These are phyloP conservation scores for Chymomyza amoena DNA, from an alignment of 2,888 invertebrate species.

Conservation along the genomic window DNA sequence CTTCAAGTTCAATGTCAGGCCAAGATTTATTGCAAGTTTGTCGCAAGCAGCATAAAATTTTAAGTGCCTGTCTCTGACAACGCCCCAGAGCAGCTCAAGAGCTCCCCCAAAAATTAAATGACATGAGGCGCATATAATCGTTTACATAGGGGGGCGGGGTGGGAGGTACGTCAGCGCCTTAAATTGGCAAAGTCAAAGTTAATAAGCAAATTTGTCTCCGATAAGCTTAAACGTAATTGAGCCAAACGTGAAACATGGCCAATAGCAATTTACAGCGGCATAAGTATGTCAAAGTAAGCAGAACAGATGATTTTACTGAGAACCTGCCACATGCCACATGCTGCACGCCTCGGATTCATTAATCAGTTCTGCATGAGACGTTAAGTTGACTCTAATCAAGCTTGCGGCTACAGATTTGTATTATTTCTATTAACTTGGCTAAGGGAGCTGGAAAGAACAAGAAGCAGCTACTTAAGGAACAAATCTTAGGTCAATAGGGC, in stretches of 20 bases:
- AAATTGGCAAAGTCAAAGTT: slow-evolving; percentile 37
- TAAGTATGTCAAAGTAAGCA: background rate
- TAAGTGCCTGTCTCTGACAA: slow-evolving; percentile 18
- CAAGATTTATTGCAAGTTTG: slow-evolving; percentile 42
- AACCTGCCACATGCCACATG: background rate
- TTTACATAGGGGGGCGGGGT: background rate
- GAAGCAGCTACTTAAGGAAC: too few species aligned
- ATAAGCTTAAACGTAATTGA: slow-evolving; percentile 45
- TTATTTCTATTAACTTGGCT: background rate
- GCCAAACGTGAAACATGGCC: background rate
- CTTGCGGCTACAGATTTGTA: background rate
- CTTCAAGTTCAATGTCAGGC: background rate
- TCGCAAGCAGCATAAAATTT: slow-evolving; percentile 45
- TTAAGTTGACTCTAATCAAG: background rate
- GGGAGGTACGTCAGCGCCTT: background rate
- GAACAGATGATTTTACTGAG: background rate
- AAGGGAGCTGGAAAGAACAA: too few species aligned
- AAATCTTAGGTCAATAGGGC: too few species aligned
- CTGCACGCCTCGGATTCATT: background rate
- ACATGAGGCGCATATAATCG: background rate
- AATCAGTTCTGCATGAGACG: background rate
- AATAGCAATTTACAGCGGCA: slow-evolving; percentile 2
- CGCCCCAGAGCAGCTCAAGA: background rate
- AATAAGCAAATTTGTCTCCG: slow-evolving; percentile 61
- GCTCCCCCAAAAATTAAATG: background rate